Conservation (phyloP, 1,140 invertebrate genomes). For the Linepithema humile region DNA sequence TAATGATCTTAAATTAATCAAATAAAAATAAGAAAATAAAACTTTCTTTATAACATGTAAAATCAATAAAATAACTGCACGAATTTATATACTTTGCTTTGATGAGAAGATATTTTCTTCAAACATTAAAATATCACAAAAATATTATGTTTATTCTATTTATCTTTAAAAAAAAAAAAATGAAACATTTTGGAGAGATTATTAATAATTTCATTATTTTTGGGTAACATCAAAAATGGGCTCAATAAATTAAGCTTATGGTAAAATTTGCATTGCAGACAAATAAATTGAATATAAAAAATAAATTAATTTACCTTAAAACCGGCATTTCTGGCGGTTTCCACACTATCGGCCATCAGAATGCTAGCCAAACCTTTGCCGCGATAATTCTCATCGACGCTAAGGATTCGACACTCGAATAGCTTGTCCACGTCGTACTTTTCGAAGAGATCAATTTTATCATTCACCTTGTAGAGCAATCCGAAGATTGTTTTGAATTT, state of each 20-base stretch:
- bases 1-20: conserved; percentile 24
- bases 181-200: no score
- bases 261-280: no score
- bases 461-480: conserved; percentile 87
- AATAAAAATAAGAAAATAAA: conserved; percentile 15
- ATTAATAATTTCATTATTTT: no score
- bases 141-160: not conserved
- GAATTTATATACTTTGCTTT: not conserved
- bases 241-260: no score
- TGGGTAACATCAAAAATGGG: no score
- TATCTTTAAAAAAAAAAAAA: not conserved
- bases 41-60: conserved; percentile 1
- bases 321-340: conserved; percentile 87
- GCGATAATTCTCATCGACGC: conserved; percentile 88
- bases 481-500: conserved; percentile 89
- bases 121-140: not conserved
- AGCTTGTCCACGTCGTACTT: conserved; percentile 89
- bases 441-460: conserved; percentile 86
- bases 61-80: conserved; percentile 26
- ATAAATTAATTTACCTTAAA: conserved; percentile 86
- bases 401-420: conserved; percentile 92
- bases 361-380: conserved; percentile 90
- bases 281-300: not conserved
- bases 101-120: not conserved
- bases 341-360: conserved; percentile 87